Percentiles rank a stretch among this genome's conserved stretches.
These are phyloP conservation scores for Xyrauchen texanus DNA, from an alignment of 2,113 vertebrate species.

Conservation along the genomic window DNA sequence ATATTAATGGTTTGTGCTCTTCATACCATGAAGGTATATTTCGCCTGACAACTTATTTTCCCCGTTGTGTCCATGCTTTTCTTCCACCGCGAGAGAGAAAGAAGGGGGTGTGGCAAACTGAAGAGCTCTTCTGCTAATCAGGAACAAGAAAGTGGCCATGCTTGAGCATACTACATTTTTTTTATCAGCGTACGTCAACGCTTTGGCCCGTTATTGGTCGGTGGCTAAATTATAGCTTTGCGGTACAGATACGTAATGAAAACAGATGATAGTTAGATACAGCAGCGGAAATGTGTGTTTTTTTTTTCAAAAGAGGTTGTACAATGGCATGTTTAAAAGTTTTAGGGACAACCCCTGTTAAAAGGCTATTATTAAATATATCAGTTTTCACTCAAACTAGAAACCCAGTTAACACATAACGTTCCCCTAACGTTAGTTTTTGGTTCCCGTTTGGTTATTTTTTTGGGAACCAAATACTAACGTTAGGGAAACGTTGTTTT, in stretches of 20 bases:
- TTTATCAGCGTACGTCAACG: slow-evolving; percentile 5
- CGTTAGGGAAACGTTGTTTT: too few species aligned
- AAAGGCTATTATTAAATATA: too few species aligned
- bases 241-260: neutral
- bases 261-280: too few species aligned
- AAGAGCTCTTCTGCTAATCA: slow-evolving; percentile 25
- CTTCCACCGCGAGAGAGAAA: neutral
- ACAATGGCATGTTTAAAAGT: too few species aligned
- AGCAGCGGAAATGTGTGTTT: too few species aligned
- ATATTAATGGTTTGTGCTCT: neutral
- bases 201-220: neutral
- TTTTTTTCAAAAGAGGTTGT: too few species aligned
- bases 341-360: too few species aligned
- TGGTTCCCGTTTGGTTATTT: too few species aligned
- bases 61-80: slow-evolving; percentile 72
- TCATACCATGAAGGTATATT: neutral
- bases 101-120: slow-evolving; percentile 20
- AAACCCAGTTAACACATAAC: too few species aligned
- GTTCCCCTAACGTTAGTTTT: too few species aligned
- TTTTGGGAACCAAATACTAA: too few species aligned
- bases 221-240: neutral
- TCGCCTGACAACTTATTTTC: slow-evolving; percentile 61
- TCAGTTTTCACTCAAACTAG: neutral
- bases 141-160: neutral
- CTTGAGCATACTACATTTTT: neutral